phyloP scores from a whole-genome alignment of 2,113 vertebrate species.

The Oplegnathus fasciatus region DNA sequence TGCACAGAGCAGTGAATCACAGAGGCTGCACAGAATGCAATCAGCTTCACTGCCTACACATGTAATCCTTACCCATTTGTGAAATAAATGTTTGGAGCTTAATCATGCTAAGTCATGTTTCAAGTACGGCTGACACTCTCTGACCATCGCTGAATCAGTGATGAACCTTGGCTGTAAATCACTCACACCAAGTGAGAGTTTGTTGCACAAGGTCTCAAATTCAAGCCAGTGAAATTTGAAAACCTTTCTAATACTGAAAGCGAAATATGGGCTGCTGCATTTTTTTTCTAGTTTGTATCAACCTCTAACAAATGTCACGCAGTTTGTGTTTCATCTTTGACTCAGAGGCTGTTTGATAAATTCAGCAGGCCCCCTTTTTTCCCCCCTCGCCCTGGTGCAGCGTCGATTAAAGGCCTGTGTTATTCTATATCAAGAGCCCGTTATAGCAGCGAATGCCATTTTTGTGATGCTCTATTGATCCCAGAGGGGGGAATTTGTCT shows the following conservation, averaged over 20 bases:
- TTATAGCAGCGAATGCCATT: slow-evolving; percentile 38
- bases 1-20: not conserved
- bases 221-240: slow-evolving; percentile 20
- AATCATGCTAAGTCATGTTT: slow-evolving; percentile 64
- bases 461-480: slow-evolving; percentile 63
- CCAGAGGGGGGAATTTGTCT: slow-evolving; percentile 16
- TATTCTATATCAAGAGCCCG: slow-evolving; percentile 49
- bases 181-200: not conserved
- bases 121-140: slow-evolving; percentile 12
- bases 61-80: slow-evolving; percentile 50
- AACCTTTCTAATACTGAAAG: slow-evolving; percentile 22
- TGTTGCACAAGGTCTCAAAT: slow-evolving; percentile 34
- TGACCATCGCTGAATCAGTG: slow-evolving; percentile 51
- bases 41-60: slow-evolving; percentile 37
- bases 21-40: slow-evolving; percentile 16
- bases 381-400: not conserved
- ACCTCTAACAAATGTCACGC: slow-evolving; percentile 42
- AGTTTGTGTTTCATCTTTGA: slow-evolving; percentile 47
- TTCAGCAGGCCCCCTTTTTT: slow-evolving; percentile 14
- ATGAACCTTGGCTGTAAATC: slow-evolving; percentile 34
- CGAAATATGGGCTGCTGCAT: slow-evolving; percentile 25
- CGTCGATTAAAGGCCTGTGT: slow-evolving; percentile 53
- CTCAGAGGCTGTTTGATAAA: slow-evolving; percentile 52
- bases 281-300: slow-evolving; percentile 37
- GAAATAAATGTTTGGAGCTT: slow-evolving; percentile 53